Base-by-base conservation (phyloP, 2,797 vertebrate species). In the Ptychadena robeensis region DNA sequence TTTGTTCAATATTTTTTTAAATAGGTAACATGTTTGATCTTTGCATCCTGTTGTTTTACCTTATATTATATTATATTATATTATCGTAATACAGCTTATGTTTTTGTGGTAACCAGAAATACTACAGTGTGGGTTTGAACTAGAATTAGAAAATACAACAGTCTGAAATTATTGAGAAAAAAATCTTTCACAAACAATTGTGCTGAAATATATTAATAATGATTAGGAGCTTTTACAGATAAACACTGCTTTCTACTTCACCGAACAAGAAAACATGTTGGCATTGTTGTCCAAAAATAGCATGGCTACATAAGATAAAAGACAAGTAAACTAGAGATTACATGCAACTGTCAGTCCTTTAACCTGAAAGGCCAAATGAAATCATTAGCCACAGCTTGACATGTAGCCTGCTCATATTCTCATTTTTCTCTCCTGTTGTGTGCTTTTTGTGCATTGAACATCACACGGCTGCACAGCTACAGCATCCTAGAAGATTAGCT, bases 341-440 rank as follows among this genome's bases (percentile, higher is more conserved):
- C 37, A 63, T 73, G 18, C 44, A 44, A 57, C 61, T 72, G 53
- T 81, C 59, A 73, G 35, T 59, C 70, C 70, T 81, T 65, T 80
- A 73, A 57, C 79, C 59, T 81, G 37, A 63, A 73, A 81, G 69
- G 70, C 69, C 70, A 81, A 81, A n/a, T 73, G 7, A 81, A 72
- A 81, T 70, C 79, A 73, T 72, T 66, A 81, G 73, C 57, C 69
- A 81, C 79, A 81, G 69, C 79, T 73, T 64, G 79, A 81, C 40
- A 53, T 28, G 22, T 53, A 27, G 69, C 40, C 35, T 66, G 59
- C 64, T 73, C 61, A 66, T 81, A 73, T 73, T 81, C 22, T 81
- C 25, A 31, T 61, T 32, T 71, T 40, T 38, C 28, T 31, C 28
- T 34, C 57, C 59, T 64, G 38, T 53, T 73, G 69, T 72, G 57